These are phyloP conservation scores for Perognathus longimembris DNA, from an alignment of 2,113 vertebrate genomes.

Conservation along the genomic window DNA sequence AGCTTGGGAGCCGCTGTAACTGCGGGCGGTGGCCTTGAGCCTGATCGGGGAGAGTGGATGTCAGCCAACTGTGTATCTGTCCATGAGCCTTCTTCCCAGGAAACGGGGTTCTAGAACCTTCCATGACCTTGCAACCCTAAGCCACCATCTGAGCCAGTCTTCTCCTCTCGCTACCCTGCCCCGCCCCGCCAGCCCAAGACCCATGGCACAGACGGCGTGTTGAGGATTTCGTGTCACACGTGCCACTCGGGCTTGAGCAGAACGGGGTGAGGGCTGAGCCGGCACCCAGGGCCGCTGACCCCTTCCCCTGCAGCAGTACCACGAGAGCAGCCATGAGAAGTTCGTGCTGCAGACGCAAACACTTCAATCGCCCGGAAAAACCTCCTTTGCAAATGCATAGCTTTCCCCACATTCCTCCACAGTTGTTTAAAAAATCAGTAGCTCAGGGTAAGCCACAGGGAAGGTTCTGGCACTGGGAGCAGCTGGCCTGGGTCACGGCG, in stretches of 20 bases:
- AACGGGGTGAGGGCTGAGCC: neutral
- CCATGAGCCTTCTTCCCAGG: conserved; percentile 66
- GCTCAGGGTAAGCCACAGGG: neutral
- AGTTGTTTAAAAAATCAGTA: neutral
- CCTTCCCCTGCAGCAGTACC: neutral
- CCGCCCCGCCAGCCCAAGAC: conserved; percentile 29
- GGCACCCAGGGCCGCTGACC: too few relatives aligned
- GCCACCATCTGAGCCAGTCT: neutral
- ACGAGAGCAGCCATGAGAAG: neutral
- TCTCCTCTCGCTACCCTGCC: neutral
- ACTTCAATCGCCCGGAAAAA: conserved; percentile 35
- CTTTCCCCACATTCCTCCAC: conserved; percentile 11
- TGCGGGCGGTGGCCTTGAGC: conserved; percentile 83
- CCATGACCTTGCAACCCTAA: conserved; percentile 36
- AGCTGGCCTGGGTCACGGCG: neutral
- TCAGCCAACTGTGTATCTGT: conserved; percentile 62
- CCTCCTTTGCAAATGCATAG: conserved; percentile 7
- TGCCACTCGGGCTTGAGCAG: neutral
- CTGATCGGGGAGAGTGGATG: conserved; percentile 67
- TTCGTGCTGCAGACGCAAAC: neutral
- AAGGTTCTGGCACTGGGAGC: neutral
- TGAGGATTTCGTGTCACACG: neutral
- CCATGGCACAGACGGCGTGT: neutral
- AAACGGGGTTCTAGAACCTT: conserved; percentile 62
- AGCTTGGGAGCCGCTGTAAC: conserved; percentile 83